phyloP scores from a whole-genome alignment of 2,797 vertebrate genomes.

The Paratrypauchen microcephalus region DNA sequence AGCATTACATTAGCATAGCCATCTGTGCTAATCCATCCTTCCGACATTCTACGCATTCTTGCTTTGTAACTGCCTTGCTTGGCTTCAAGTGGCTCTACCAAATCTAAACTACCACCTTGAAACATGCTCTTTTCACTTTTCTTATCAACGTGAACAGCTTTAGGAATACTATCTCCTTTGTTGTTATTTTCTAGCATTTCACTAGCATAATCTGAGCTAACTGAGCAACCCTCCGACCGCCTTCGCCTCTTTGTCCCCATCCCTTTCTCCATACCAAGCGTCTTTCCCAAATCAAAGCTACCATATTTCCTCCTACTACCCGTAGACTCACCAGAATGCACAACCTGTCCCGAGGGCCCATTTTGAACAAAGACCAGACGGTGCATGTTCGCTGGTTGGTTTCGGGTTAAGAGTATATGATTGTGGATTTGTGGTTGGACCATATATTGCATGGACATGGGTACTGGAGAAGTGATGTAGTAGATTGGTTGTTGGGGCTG shows the following conservation, averaged over 20 bases:
- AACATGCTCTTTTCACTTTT: not conserved
- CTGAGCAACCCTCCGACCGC: not conserved
- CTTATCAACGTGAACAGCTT: not conserved
- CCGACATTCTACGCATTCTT: too few relatives aligned
- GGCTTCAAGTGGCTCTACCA: too few relatives aligned
- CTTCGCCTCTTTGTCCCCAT: not conserved
- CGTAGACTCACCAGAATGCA: not conserved
- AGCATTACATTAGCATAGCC: too few relatives aligned
- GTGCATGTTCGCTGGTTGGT: conserved; percentile 69
- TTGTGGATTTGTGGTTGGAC: conserved; percentile 80
- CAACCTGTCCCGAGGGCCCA: too few relatives aligned
- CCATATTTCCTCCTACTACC: not conserved
- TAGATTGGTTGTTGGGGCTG: conserved; percentile 72
- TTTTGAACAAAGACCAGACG: conserved; percentile 55
- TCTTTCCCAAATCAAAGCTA: not conserved
- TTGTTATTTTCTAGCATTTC: not conserved
- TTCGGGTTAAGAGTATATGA: conserved; percentile 79
- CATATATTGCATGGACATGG: conserved; percentile 66
- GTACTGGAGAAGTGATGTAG: conserved; percentile 63
- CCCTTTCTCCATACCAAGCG: not conserved
- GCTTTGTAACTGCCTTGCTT: too few relatives aligned
- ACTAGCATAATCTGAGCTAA: not conserved
- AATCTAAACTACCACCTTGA: not conserved
- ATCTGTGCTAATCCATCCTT: too few relatives aligned
- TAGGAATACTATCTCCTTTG: not conserved